Conservation (phyloP, 1,140 invertebrate genomes). For the Macrobrachium rosenbergii region DNA sequence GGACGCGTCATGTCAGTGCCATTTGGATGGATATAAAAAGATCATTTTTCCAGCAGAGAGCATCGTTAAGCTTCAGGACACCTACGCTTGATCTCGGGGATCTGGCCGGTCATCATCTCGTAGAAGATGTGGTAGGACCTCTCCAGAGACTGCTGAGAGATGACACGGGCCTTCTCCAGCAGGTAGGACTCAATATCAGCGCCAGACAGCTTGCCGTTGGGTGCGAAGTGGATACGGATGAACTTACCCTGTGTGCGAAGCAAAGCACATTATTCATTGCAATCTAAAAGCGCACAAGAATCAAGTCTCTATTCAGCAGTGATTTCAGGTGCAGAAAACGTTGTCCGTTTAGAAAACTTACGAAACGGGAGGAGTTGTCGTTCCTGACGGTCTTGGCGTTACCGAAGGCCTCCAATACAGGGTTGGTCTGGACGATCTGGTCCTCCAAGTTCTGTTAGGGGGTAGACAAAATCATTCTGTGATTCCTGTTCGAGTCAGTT, state of each 20-base stretch:
- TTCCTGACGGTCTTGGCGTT: slow-evolving; percentile 56
- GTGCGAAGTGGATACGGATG: slow-evolving; percentile 99
- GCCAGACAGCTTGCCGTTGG: slow-evolving; percentile 68
- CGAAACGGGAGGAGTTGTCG: slow-evolving; percentile 58
- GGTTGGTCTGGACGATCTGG: slow-evolving; percentile 60
- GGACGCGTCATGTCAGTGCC: too few relatives aligned
- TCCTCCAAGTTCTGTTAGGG: slow-evolving; percentile 50
- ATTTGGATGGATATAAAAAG: too few relatives aligned
- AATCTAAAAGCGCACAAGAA: too few relatives aligned
- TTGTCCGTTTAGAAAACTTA: not conserved
- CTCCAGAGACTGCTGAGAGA: not conserved
- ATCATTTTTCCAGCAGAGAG: too few relatives aligned
- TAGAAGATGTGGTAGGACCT: slow-evolving; percentile 8
- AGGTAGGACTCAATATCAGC: not conserved
- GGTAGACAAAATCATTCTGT: not conserved
- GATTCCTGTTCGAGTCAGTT: not conserved
- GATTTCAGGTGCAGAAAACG: not conserved
- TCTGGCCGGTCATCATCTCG: not conserved
- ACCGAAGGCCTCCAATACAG: slow-evolving; percentile 57
- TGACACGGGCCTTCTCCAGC: slow-evolving; percentile 8
- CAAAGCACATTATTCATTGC: not conserved
- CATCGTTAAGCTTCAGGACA: not conserved
- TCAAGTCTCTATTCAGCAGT: too few relatives aligned
- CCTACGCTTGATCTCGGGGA: not conserved
- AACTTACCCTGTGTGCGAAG: slow-evolving; percentile 90